Percentiles rank a stretch among this genome's conserved stretches.
Conservation (phyloP, 1,140 invertebrate genomes). For the Zaprionus africanus region DNA sequence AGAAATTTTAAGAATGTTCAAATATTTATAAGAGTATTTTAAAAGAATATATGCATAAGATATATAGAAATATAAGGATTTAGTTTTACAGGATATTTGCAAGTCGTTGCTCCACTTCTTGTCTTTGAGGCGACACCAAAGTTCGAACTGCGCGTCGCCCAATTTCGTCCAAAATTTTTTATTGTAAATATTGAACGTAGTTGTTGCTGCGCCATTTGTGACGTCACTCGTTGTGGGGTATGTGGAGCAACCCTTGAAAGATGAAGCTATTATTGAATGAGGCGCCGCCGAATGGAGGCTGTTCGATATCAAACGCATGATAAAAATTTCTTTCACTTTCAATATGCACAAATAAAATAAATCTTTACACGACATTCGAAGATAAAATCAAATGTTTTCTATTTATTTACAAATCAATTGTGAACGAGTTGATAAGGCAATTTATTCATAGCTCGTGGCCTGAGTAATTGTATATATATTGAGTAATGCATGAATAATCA, state of each 20-base stretch:
- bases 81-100: conserved; percentile 17
- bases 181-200: conserved; percentile 39
- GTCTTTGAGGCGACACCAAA: conserved; percentile 11
- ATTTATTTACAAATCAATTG: conserved; percentile 1
- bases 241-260: conserved; percentile 16
- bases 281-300: conserved; percentile 14
- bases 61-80: not conserved
- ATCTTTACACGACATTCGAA: not conserved
- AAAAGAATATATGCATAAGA: not conserved
- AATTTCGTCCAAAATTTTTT: conserved; percentile 16
- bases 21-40: not conserved
- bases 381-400: not conserved
- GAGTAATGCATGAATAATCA: not conserved
- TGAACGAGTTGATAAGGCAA: conserved; percentile 4
- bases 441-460: conserved; percentile 17
- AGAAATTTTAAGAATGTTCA: not conserved
- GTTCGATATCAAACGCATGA: not conserved
- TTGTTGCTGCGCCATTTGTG: conserved; percentile 47
- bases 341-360: not conserved
- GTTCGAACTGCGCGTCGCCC: conserved; percentile 5
- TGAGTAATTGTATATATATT: not conserved
- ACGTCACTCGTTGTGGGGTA: conserved; percentile 22
- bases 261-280: conserved; percentile 18
- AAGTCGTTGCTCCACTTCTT: not conserved
- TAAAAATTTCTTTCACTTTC: not conserved